A percentile compares a stretch with the other conserved stretches of the same genome.
Evolutionary conservation across 2,113 vertebrate genomes (phyloP).

Genomic region (Amblyopsis rosae): DNA sequence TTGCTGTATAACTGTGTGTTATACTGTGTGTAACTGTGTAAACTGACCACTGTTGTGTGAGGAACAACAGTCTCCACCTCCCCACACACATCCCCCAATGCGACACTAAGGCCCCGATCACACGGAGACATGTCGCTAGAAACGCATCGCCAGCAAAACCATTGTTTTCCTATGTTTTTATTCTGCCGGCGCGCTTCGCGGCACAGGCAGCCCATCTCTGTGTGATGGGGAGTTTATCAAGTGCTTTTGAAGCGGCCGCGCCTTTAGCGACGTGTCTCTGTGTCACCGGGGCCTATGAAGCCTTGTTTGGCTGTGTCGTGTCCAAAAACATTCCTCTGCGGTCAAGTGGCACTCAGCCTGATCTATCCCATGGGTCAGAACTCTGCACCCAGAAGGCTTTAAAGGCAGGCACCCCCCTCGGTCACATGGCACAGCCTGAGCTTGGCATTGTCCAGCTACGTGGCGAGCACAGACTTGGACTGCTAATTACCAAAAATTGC

Average conservation of each 20-base stretch:
- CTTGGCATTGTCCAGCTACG: slow-evolving; percentile 22
- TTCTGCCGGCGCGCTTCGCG: too few species aligned
- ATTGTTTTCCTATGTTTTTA: too few species aligned
- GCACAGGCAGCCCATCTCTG: too few species aligned
- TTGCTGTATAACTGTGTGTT: not conserved
- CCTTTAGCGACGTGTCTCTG: too few species aligned
- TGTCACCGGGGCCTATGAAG: not conserved
- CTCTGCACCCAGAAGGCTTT: slow-evolving; percentile 39
- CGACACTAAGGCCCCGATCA: not conserved
- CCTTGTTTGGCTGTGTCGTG: slow-evolving; percentile 51
- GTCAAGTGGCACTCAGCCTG: slow-evolving; percentile 64
- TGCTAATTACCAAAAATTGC: too few species aligned
- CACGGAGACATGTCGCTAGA: too few species aligned
- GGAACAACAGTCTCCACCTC: slow-evolving; percentile 17
- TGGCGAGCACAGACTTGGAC: slow-evolving; percentile 19
- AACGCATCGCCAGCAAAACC: too few species aligned
- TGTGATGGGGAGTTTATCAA: too few species aligned
- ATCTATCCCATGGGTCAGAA: slow-evolving; percentile 47
- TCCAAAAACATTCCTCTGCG: slow-evolving; percentile 66
- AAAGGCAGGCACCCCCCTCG: slow-evolving; percentile 39
- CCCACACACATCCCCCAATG: slow-evolving; percentile 28
- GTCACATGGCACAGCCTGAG: slow-evolving; percentile 19
- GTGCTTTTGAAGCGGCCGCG: too few species aligned
- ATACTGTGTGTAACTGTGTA: too few species aligned
- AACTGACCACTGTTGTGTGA: slow-evolving; percentile 29